phyloP scores from a whole-genome alignment of 2,797 vertebrate species.

The Peromyscus aztecus region DNA sequence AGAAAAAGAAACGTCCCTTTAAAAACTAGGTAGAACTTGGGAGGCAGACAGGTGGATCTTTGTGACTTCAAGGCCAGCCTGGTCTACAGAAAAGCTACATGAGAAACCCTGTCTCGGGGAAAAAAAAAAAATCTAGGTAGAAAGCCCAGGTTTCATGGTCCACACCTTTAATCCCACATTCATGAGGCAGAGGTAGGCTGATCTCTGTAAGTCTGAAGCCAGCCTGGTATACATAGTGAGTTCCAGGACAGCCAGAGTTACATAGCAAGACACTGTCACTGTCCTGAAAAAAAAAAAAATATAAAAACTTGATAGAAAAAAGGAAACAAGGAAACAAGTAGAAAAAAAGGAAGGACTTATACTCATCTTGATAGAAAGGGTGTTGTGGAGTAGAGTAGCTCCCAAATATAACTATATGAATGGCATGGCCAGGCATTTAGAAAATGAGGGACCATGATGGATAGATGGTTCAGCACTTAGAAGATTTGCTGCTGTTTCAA shows the following conservation, averaged over 20 bases:
- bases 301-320: neutral
- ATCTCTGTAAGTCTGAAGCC: neutral
- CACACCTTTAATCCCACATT: neutral
- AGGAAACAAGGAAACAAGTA: neutral
- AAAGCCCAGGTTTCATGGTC: fast-evolving
- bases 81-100: too few species aligned
- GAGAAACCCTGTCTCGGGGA: too few species aligned
- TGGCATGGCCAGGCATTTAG: neutral
- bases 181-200: neutral
- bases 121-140: neutral
- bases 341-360: neutral
- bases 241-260: neutral
- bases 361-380: neutral
- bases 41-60: too few species aligned
- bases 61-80: too few species aligned
- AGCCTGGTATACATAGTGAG: neutral
- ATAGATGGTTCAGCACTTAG: neutral
- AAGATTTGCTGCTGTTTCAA: neutral
- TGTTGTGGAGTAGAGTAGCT: neutral
- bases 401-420: neutral
- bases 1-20: neutral
- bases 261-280: neutral
- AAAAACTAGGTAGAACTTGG: neutral
- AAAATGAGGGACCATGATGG: neutral
- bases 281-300: neutral